Evolutionary conservation across 1,140 invertebrate genomes (phyloP).

Genomic region (Dendrolimus punctatus): DNA sequence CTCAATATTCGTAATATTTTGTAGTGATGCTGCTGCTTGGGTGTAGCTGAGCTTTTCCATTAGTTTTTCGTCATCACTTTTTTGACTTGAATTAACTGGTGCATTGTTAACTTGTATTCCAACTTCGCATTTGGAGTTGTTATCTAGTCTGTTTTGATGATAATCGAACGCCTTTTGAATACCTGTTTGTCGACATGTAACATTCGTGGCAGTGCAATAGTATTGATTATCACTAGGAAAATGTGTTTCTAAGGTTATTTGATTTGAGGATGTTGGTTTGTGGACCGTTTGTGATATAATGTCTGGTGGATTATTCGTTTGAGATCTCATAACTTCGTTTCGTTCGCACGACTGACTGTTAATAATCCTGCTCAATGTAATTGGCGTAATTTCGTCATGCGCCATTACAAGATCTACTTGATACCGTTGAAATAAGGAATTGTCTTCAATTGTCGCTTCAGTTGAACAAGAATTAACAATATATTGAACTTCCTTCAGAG

Average conservation of each 20-base stretch:
- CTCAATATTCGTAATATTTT: conserved; percentile 69
- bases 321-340: conserved; percentile 17
- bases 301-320: conserved; percentile 52
- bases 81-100: conserved; percentile 48
- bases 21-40: conserved; percentile 51
- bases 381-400: conserved; percentile 71
- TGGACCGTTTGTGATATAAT: conserved; percentile 62
- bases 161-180: conserved; percentile 17
- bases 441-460: conserved; percentile 56
- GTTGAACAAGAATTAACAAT: conserved; percentile 71
- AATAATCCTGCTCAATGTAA: conserved; percentile 58
- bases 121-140: conserved; percentile 43
- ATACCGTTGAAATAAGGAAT: conserved; percentile 66
- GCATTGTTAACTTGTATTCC: conserved; percentile 49
- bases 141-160: conserved; percentile 20
- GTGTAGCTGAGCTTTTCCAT: conserved; percentile 52
- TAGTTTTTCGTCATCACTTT: conserved; percentile 70
- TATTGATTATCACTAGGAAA: conserved; percentile 51
- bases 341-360: conserved; percentile 44
- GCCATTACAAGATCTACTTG: conserved; percentile 77
- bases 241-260: conserved; percentile 60
- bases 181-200: conserved; percentile 23
- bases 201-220: conserved; percentile 25
- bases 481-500: conserved; percentile 75
- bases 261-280: conserved; percentile 46